Conservation (phyloP, 1,140 invertebrate genomes). For the Onthophagus taurus region DNA sequence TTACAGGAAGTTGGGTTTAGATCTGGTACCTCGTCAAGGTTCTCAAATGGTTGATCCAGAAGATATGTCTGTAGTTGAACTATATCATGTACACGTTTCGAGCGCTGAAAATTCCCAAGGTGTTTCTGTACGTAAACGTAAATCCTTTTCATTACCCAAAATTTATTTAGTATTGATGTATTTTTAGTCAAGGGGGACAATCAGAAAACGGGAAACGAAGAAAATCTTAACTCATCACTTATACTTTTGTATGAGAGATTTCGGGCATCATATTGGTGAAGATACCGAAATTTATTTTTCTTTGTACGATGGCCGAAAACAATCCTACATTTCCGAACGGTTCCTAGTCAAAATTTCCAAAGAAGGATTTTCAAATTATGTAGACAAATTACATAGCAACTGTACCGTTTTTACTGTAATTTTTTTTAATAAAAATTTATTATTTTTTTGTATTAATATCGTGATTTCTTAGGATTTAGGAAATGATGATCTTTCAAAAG, state of each 20-base stretch:
- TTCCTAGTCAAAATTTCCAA: slow-evolving; percentile 82
- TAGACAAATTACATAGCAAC: slow-evolving; percentile 78
- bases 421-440: slow-evolving; percentile 13
- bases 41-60: slow-evolving; percentile 82
- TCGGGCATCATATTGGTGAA: slow-evolving; percentile 76
- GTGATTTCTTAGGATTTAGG: slow-evolving; percentile 51
- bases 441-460: not conserved
- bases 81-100: slow-evolving; percentile 78
- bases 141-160: not conserved
- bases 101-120: slow-evolving; percentile 72
- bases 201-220: slow-evolving; percentile 47
- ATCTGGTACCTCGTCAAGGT: slow-evolving; percentile 80
- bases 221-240: slow-evolving; percentile 71
- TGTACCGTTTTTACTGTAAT: slow-evolving; percentile 82
- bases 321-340: slow-evolving; percentile 68
- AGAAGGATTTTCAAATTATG: slow-evolving; percentile 81
- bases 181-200: slow-evolving; percentile 31
- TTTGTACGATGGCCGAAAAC: slow-evolving; percentile 67
- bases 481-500: slow-evolving; percentile 66
- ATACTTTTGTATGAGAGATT: slow-evolving; percentile 81
- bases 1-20: slow-evolving; percentile 82
- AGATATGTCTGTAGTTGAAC: slow-evolving; percentile 74
- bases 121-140: slow-evolving; percentile 50
- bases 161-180: not conserved
- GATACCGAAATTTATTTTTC: slow-evolving; percentile 83